These are phyloP conservation scores for Cyphomyrmex costatus DNA, from an alignment of 1,140 invertebrate genomes.

Conservation along the genomic window DNA sequence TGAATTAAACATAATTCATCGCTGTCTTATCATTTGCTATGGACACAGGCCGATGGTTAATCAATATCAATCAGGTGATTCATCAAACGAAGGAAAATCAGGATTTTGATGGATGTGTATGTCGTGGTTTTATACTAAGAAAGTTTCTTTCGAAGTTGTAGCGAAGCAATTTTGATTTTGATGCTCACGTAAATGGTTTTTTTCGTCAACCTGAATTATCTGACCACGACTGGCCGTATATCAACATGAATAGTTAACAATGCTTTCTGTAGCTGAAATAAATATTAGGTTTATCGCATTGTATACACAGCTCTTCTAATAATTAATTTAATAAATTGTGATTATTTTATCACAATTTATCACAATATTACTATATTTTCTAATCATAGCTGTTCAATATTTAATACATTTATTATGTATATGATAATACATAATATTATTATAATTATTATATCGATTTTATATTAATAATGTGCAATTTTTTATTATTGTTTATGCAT, in stretches of 20 bases:
- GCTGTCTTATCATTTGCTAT: constrained; percentile 5
- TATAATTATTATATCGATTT: background rate
- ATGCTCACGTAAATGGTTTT: background rate
- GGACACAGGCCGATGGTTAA: constrained; percentile 35
- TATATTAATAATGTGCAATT: background rate
- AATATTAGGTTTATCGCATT: background rate
- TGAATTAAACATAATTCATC: constrained; percentile 18
- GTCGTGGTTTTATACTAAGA: constrained; percentile 14
- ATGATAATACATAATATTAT: too few species aligned
- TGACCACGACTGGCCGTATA: background rate
- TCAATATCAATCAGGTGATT: constrained; percentile 56
- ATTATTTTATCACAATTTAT: background rate
- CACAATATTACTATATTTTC: background rate
- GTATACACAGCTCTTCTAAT: background rate
- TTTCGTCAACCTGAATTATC: background rate
- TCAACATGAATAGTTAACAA: background rate
- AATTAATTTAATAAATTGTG: background rate
- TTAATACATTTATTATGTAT: background rate
- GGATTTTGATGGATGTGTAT: constrained; percentile 58
- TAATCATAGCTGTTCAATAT: background rate
- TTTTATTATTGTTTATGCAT: background rate
- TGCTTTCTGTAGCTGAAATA: background rate
- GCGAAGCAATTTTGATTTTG: constrained; percentile 25
- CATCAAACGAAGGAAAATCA: constrained; percentile 46
- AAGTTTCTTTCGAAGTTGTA: constrained; percentile 24